Percentiles rank a stretch among this genome's conserved stretches.
These are phyloP conservation scores for Rallus limicola DNA, from an alignment of 2,113 vertebrate genomes.

Conservation along the genomic window DNA sequence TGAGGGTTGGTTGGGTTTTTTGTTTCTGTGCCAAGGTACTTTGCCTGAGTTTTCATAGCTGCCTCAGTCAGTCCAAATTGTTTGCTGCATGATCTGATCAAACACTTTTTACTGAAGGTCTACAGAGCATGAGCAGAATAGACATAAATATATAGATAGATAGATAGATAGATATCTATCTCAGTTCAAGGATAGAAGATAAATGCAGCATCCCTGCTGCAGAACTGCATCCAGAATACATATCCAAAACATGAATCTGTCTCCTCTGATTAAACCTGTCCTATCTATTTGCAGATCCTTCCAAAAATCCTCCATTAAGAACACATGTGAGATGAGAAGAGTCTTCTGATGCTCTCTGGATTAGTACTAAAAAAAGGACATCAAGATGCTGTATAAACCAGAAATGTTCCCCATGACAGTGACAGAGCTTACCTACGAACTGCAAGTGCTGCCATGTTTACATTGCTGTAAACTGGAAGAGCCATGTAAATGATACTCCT, in stretches of 20 bases:
- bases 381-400: not conserved
- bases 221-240: not conserved
- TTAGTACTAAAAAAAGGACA: not conserved
- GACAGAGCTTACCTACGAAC: not conserved
- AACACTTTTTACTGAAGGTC: not conserved
- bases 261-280: not conserved
- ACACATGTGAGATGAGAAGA: constrained; percentile 77
- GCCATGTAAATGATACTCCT: not conserved
- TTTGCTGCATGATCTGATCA: not conserved
- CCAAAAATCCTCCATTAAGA: constrained; percentile 81
- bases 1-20: not conserved
- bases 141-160: no score
- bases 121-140: not conserved
- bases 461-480: not conserved
- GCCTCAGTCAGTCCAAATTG: not conserved
- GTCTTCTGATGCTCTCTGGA: not conserved
- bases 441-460: not conserved
- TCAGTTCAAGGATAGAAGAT: not conserved
- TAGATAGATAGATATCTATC: no score
- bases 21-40: not conserved
- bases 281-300: constrained; percentile 75
- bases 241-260: not conserved
- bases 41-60: not conserved
- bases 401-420: not conserved
- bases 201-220: not conserved